Evolutionary conservation across 2,113 vertebrate genomes (phyloP), one percentile per base, ranked within the genome.

Genomic region (Mobula birostris): DNA sequence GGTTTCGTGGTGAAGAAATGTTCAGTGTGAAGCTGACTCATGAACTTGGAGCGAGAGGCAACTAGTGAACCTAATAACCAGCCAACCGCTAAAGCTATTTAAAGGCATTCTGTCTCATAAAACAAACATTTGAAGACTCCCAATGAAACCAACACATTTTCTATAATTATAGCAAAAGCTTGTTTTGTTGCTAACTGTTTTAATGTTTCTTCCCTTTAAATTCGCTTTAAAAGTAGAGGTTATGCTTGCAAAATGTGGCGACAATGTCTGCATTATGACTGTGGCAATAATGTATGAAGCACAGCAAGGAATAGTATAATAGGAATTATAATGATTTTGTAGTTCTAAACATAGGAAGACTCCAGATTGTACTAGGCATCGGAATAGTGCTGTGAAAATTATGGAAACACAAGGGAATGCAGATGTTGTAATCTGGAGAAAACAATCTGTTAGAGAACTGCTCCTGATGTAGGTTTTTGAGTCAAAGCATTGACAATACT

Each of bases 51-150:
- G 70, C 68, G 76, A 93, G 91, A 56, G 40, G 19, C 27, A 21
- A 74, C 68, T 21, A 27, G 40, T 93, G 91, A 93, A 93, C 91
- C 68, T 19, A 74, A 74, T 70, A 36, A 48, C 68, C 66, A 72
- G 68, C 3, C 91, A 72, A 93, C 21, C 32, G 29, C 21, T 56
- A 32, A 32, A 76, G 91, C 91, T 93, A 93, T 74, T 93, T 93
- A 93, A 93, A 74, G 91, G 24, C 74, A 36, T 40, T 93, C 70
- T 92, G 66, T 48, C 68, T 72, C 91, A 93, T 93, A 93, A 76
- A 72, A 72, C 70, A 56, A 29, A 19, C 36, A 93, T 93, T 93
- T 74, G 48, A 74, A 74, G 36, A 93, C 40, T 48, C 7, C 24
- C 21, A 93, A 48, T 93, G 90, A 93, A 93, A 40, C 40, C 90